Percentiles rank a stretch among this genome's conserved stretches.
Evolutionary conservation across 2,888 invertebrate genomes (phyloP).

Genomic region (Cephus nigrinus): DNA sequence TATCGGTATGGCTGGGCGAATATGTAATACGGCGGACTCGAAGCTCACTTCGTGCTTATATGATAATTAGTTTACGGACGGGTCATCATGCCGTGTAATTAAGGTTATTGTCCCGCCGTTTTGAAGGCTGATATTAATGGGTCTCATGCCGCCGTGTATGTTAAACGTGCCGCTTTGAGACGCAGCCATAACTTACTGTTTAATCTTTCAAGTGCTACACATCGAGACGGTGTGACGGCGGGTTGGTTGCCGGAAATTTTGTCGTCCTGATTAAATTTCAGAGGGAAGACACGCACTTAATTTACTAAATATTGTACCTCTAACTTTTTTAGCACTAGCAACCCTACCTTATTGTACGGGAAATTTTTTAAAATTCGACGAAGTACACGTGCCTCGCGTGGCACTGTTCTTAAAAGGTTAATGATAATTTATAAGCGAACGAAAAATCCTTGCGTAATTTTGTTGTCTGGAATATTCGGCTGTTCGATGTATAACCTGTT

Average conservation of each 20-base stretch:
- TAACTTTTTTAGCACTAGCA: too few species aligned
- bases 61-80: constrained; percentile 7
- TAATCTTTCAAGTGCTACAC: background rate
- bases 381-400: too few species aligned
- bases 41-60: constrained; percentile 4
- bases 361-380: too few species aligned
- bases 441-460: background rate
- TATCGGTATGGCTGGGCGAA: constrained; percentile 6
- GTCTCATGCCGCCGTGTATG: background rate
- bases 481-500: background rate
- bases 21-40: constrained; percentile 15
- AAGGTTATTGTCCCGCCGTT: background rate
- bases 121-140: background rate
- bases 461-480: background rate
- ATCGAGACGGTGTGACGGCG: too few species aligned
- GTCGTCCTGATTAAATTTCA: too few species aligned
- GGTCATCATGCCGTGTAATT: constrained; percentile 6
- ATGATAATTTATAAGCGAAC: background rate
- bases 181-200: background rate
- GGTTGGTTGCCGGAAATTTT: too few species aligned
- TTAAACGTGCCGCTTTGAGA: background rate
- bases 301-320: too few species aligned
- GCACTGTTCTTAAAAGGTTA: background rate
- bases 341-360: too few species aligned
- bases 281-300: too few species aligned